Evolutionary conservation across 2,113 vertebrate genomes (phyloP).

Genomic region (Podiceps cristatus): DNA sequence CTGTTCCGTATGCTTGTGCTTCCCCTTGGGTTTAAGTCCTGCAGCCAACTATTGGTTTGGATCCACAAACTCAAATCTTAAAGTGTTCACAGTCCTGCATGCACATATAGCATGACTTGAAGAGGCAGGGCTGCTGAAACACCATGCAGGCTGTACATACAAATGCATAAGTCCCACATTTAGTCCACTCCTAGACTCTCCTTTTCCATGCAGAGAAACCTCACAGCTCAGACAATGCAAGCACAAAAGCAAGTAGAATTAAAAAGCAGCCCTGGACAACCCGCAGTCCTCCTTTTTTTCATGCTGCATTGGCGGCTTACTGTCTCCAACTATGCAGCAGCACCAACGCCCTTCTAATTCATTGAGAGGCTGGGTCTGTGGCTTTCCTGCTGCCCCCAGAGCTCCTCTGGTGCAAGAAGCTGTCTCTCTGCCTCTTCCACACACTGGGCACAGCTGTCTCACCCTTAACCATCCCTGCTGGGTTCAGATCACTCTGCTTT

Average conservation of each 20-base stretch:
- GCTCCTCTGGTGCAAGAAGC: not conserved
- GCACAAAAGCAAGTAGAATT: not conserved
- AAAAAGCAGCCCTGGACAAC: not conserved
- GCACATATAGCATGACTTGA: not conserved
- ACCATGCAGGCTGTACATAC: not conserved
- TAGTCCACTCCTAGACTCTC: not conserved
- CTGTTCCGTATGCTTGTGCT: not conserved
- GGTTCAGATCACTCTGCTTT: not conserved
- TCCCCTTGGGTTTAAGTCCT: not conserved
- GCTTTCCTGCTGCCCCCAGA: not conserved
- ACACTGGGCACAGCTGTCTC: not conserved
- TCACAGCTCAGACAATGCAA: not conserved
- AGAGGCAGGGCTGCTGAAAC: not conserved
- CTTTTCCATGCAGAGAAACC: not conserved
- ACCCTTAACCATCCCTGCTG: not conserved
- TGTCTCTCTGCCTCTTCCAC: not conserved
- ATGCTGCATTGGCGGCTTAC: not conserved
- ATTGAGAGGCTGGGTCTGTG: not conserved
- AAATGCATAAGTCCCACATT: not conserved
- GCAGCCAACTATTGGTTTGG: not conserved
- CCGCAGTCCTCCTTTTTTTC: not conserved
- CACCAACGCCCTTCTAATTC: not conserved
- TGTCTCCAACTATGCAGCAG: not conserved
- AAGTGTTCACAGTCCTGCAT: not conserved
- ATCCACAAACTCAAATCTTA: not conserved